Conservation (phyloP, 2,113 vertebrate species). For the Pelobates fuscus region DNA sequence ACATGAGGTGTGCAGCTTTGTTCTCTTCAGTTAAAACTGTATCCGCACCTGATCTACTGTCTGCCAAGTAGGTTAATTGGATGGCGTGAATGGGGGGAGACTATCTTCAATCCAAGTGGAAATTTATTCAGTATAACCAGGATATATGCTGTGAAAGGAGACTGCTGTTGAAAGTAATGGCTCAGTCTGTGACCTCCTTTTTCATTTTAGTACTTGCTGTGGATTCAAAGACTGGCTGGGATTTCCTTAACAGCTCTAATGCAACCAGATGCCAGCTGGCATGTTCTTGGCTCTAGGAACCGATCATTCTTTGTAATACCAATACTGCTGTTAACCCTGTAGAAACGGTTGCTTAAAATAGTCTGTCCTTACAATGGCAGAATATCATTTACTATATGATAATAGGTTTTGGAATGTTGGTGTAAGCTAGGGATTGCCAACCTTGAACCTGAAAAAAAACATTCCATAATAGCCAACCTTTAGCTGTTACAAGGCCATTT, state of each 20-base stretch:
- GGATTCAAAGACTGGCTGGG: background rate
- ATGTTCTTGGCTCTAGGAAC: background rate
- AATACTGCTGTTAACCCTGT: background rate
- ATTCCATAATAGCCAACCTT: too few species aligned
- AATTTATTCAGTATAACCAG: background rate
- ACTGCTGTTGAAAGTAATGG: background rate
- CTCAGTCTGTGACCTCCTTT: background rate
- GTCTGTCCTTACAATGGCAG: too few species aligned
- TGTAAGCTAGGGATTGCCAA: too few species aligned
- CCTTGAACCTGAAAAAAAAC: too few species aligned
- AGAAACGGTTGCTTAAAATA: background rate
- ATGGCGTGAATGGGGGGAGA: too few species aligned
- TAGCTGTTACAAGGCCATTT: too few species aligned
- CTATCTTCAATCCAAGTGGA: background rate
- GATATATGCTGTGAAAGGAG: background rate
- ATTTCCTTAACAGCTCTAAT: background rate
- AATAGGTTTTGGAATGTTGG: too few species aligned
- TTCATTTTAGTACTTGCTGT: background rate
- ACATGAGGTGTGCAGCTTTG: too few species aligned
- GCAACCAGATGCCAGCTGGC: background rate
- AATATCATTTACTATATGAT: too few species aligned
- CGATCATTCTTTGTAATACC: background rate
- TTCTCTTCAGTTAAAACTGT: too few species aligned
- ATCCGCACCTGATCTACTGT: too few species aligned
- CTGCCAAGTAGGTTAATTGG: too few species aligned